Conservation (phyloP, 1,140 invertebrate species). For the Pentalonia nigronervosa region DNA sequence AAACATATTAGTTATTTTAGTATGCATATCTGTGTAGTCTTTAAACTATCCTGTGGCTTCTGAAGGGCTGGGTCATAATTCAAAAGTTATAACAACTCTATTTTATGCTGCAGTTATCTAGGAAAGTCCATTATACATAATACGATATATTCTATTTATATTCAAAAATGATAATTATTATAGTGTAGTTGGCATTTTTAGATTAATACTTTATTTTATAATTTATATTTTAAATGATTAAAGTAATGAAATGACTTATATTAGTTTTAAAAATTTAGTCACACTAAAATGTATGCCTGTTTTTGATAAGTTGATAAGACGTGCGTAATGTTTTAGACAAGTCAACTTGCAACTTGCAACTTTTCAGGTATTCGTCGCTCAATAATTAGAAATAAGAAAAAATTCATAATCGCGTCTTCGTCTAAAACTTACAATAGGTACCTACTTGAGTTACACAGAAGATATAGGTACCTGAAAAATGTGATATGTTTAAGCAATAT, state of each 20-base stretch:
- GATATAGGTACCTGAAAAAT: background rate
- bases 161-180: background rate
- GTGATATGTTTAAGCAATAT: background rate
- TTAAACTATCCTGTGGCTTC: too few species aligned
- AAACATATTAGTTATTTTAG: background rate
- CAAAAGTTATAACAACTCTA: background rate
- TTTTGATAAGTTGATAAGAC: background rate
- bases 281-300: background rate
- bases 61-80: background rate
- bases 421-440: background rate
- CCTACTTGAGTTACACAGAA: background rate
- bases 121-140: background rate
- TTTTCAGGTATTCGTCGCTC: too few species aligned
- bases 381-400: too few species aligned
- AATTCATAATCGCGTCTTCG: background rate
- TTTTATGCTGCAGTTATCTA: background rate
- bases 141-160: background rate
- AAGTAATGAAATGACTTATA: background rate
- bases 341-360: too few species aligned
- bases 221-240: background rate
- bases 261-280: background rate
- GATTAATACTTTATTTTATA: background rate
- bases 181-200: background rate
- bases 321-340: background rate
- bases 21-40: background rate